phyloP scores from a whole-genome alignment of 2,797 vertebrate genomes.

The Pyrrhura leucotis region DNA sequence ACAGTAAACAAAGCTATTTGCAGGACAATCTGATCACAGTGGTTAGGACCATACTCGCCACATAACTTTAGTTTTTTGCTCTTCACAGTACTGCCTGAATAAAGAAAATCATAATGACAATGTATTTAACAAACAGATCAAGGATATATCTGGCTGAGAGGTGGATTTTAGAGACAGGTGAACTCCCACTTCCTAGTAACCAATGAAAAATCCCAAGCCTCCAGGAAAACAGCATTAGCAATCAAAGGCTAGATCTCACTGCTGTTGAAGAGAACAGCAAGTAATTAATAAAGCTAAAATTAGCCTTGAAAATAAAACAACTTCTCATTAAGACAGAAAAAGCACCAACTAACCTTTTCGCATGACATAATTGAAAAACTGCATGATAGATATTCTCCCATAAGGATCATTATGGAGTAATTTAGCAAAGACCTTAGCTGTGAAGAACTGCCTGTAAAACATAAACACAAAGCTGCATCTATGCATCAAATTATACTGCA shows the following conservation, averaged over 20 bases:
- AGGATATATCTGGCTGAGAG: not conserved
- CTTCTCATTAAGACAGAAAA: not conserved
- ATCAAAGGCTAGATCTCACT: not conserved
- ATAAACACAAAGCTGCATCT: conserved; percentile 26
- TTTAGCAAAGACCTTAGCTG: conserved; percentile 93
- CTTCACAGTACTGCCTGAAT: not conserved
- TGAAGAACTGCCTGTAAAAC: conserved; percentile 90
- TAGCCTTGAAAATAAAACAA: not conserved
- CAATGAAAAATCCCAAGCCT: not conserved
- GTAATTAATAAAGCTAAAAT: not conserved
- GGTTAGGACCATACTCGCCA: not conserved
- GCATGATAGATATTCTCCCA: conserved; percentile 98
- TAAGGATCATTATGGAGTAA: conserved; percentile 92
- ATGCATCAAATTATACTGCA: not conserved
- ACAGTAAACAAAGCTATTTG: not conserved
- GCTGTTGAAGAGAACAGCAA: not conserved
- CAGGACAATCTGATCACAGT: not conserved
- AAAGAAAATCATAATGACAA: not conserved
- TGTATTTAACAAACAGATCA: not conserved
- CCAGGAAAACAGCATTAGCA: not conserved
- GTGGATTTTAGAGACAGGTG: not conserved
- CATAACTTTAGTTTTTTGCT: not conserved
- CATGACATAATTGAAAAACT: conserved; percentile 99
- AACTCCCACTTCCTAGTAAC: not conserved
- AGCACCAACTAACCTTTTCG: conserved; percentile 88